Base-by-base conservation (phyloP, 2,888 invertebrate species). In the Trachelus troglodyta region DNA sequence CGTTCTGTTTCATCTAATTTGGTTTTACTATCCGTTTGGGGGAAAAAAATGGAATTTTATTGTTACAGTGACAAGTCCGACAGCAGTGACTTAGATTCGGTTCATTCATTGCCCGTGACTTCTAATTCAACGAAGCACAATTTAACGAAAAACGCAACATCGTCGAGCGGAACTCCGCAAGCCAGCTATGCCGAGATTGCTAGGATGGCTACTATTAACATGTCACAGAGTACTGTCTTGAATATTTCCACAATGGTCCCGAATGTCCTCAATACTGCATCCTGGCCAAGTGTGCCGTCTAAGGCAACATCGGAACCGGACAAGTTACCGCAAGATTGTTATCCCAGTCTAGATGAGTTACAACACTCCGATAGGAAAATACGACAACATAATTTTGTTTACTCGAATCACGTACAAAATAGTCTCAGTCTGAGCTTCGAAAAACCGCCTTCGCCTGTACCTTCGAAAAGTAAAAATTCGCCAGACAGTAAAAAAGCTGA, bases 161-260 rank as follows among this genome's bases (percentile, higher is more conserved):
- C 91, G 83, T 86, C 92, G 87, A 85, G 92, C 88, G 91, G 91
- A 78, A 91, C 93, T 69, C 93, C 93, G 23, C 93, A 93, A 87
- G 94, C 94, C 74, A 96, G 96, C 23, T 97, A 97, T 92, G 97
- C 97, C 0, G 97, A 97, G 88, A 97, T 97, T 87, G 95, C 97
- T 76, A 94, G 95, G 84, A 93, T 93, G 87, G 92, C 92, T 30
- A 89, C 90, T 34, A 89, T 91, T 34, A 91, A 91, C 75, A 88
- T 89, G 81, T 85, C 90, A 31, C 85, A 88, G 12, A 88, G 82
- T 79, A 86, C 89, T 11, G 87, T 87, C 69, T 79, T 90, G 71
- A 89, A 88, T 75, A 88, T 89, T 77, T 86, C 91, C 31, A 85
- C 88, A 75, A 86, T 87, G 75, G 87, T 86, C 74, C 89, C 88